Conservation (phyloP, 2,113 vertebrate species). For the Colius striatus region DNA sequence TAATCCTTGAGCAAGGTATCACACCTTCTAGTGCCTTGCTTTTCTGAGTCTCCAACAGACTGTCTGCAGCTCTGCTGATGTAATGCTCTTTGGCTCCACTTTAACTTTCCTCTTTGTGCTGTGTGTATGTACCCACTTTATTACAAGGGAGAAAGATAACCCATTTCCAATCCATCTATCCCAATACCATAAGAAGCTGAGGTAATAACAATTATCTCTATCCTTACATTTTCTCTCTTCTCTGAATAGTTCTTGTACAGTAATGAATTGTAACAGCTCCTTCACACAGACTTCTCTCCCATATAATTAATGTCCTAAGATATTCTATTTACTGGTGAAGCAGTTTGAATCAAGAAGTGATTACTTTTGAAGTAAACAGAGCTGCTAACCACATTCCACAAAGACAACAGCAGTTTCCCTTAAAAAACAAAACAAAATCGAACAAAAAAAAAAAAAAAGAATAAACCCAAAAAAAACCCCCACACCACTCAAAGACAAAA, state of each 20-base stretch:
- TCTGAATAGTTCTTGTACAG: slow-evolving; percentile 79
- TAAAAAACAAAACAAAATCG: neutral
- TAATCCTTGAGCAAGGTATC: neutral
- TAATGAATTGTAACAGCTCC: slow-evolving; percentile 84
- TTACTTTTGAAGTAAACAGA: slow-evolving; percentile 82
- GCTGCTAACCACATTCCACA: slow-evolving; percentile 71
- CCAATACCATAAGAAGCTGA: slow-evolving; percentile 71
- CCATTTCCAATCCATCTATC: slow-evolving; percentile 78
- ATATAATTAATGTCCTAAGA: slow-evolving; percentile 85
- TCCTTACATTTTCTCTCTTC: slow-evolving; percentile 79
- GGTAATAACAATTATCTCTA: slow-evolving; percentile 81
- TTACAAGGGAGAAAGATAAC: slow-evolving; percentile 76
- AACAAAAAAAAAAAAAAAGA: neutral
- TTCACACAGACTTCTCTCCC: slow-evolving; percentile 78
- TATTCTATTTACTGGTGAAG: slow-evolving; percentile 81
- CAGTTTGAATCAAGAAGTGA: slow-evolving; percentile 82
- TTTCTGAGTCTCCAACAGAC: neutral
- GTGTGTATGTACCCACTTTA: slow-evolving; percentile 39
- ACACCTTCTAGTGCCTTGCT: neutral
- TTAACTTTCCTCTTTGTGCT: slow-evolving; percentile 50
- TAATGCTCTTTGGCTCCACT: neutral
- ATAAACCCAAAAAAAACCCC: neutral
- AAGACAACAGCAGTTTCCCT: slow-evolving; percentile 54
- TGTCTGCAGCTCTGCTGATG: neutral
- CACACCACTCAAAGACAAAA: too few relatives aligned